A percentile compares a stretch with the other conserved stretches of the same genome.
Evolutionary conservation across 1,140 invertebrate genomes (phyloP).

Genomic region (Lysiphlebus fabarum): DNA sequence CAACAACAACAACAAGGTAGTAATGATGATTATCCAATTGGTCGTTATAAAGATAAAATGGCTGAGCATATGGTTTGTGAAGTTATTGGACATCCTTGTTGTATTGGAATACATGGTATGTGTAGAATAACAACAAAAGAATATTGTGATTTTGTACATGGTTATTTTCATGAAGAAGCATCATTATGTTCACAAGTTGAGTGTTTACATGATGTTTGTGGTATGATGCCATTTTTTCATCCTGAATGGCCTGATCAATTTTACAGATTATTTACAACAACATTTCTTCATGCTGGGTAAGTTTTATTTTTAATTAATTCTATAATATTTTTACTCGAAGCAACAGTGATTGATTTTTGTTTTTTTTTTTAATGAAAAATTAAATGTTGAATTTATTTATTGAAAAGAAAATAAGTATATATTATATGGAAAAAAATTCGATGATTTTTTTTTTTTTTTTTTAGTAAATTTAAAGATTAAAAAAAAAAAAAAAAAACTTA

Average conservation of each 20-base stretch:
- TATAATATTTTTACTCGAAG: no score
- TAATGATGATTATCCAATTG: constrained; percentile 52
- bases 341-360: no score
- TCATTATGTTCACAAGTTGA: constrained; percentile 97
- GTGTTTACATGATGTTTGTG: constrained; percentile 95
- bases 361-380: no score
- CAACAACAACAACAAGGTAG: no score
- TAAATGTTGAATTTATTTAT: no score
- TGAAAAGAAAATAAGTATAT: no score
- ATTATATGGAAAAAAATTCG: no score
- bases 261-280: constrained; percentile 92
- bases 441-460: background rate
- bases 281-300: constrained; percentile 96
- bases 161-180: constrained; percentile 97
- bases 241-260: constrained; percentile 94
- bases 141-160: constrained; percentile 96
- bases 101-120: constrained; percentile 94
- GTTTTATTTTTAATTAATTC: background rate
- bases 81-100: constrained; percentile 96
- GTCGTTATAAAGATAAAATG: constrained; percentile 70
- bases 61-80: constrained; percentile 93
- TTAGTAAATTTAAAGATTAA: background rate
- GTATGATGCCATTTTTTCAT: constrained; percentile 95
- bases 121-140: constrained; percentile 96
- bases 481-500: constrained; percentile 4